Evolutionary conservation across 2,888 invertebrate genomes (phyloP).

Genomic region (Agonopterix arenella): DNA sequence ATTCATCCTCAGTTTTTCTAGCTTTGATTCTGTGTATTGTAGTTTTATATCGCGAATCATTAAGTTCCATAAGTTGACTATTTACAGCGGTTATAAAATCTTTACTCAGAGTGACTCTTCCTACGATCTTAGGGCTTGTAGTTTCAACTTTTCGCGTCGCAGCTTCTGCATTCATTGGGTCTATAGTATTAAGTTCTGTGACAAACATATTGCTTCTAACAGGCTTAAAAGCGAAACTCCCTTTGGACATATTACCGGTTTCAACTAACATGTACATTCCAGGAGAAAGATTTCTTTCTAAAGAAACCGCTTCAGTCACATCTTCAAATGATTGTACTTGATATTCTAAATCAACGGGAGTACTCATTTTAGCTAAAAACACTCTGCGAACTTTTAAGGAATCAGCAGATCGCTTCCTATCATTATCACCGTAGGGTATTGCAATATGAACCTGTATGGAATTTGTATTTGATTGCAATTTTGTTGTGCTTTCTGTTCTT

Average conservation of each 20-base stretch:
- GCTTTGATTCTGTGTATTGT: conserved; percentile 9
- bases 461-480: conserved; percentile 20
- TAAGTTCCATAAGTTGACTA: conserved; percentile 32
- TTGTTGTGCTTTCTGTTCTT: not conserved
- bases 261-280: conserved; percentile 47
- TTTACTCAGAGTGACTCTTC: conserved; percentile 35
- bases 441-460: conserved; percentile 53
- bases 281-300: conserved; percentile 18
- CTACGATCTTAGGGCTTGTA: conserved; percentile 19
- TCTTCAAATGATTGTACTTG: conserved; percentile 43
- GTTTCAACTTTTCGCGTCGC: conserved; percentile 7
- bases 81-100: conserved; percentile 42
- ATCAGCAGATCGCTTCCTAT: conserved; percentile 32
- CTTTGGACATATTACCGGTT: conserved; percentile 24
- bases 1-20: not conserved
- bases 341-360: conserved; percentile 56
- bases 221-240: conserved; percentile 34
- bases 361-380: conserved; percentile 47
- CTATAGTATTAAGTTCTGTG: not conserved
- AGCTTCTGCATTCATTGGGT: not conserved
- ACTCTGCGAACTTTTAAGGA: conserved; percentile 37
- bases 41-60: not conserved
- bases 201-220: conserved; percentile 16
- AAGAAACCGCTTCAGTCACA: conserved; percentile 8
- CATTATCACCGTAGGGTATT: conserved; percentile 19